Evolutionary conservation across 1,140 invertebrate species (phyloP).

Genomic region (Anastatus disparis): DNA sequence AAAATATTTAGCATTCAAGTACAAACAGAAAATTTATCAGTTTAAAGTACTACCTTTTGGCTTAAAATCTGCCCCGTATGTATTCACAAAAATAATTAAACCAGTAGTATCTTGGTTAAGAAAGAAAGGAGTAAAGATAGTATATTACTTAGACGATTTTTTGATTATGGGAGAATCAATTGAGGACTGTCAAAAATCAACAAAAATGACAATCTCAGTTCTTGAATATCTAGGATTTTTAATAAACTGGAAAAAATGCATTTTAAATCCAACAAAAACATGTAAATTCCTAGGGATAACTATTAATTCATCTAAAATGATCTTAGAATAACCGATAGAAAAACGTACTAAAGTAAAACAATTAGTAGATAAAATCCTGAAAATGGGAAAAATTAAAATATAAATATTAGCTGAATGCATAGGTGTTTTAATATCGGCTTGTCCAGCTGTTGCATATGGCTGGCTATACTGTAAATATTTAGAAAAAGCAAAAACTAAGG

Average conservation of each 20-base stretch:
- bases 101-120: conserved; percentile 4
- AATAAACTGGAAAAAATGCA: conserved; percentile 24
- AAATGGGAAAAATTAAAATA: too few species aligned
- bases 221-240: conserved; percentile 21
- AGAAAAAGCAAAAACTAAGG: conserved; percentile 18
- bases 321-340: conserved; percentile 3
- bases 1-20: conserved; percentile 33
- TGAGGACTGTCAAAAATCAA: background rate
- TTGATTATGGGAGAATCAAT: background rate
- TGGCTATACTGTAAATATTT: conserved; percentile 8
- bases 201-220: background rate
- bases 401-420: background rate
- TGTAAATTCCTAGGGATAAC: conserved; percentile 26
- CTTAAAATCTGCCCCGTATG: conserved; percentile 21
- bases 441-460: background rate
- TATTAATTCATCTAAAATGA: conserved; percentile 6
- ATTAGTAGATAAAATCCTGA: too few species aligned
- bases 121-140: conserved; percentile 2
- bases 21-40: conserved; percentile 9
- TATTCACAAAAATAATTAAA: conserved; percentile 38
- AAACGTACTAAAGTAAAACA: conserved; percentile 5
- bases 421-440: background rate
- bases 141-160: conserved; percentile 33
- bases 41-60: conserved; percentile 34
- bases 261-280: background rate